phyloP scores from a whole-genome alignment of 1,140 invertebrate genomes.

The Prorops nasuta region DNA sequence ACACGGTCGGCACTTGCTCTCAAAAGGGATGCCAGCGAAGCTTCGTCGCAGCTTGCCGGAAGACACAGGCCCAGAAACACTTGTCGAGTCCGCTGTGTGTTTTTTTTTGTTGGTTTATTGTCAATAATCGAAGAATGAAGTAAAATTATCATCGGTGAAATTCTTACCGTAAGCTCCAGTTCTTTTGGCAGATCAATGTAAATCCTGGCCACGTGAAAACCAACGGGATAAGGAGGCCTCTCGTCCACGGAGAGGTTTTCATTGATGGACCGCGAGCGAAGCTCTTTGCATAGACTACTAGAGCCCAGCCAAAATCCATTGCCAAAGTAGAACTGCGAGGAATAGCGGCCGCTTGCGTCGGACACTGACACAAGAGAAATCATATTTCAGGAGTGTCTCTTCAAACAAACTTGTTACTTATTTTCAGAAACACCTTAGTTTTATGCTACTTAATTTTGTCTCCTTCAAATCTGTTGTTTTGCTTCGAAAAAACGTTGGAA shows the following conservation, averaged over 20 bases:
- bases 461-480: not conserved
- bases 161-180: constrained; percentile 64
- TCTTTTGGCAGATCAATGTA: constrained; percentile 62
- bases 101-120: too few relatives aligned
- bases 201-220: constrained; percentile 67
- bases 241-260: constrained; percentile 28
- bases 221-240: constrained; percentile 62
- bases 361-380: constrained; percentile 71
- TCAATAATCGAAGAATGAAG: not conserved
- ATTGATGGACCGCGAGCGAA: constrained; percentile 43
- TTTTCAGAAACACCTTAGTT: not conserved
- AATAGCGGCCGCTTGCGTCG: constrained; percentile 80
- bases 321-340: constrained; percentile 75
- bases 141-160: not conserved
- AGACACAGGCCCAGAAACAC: constrained; percentile 73
- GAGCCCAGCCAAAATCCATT: constrained; percentile 83
- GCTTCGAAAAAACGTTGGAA: not conserved
- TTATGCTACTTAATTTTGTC: not conserved
- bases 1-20: constrained; percentile 54
- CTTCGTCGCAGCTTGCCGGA: constrained; percentile 64
- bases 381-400: constrained; percentile 9
- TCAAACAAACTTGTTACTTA: not conserved
- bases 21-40: constrained; percentile 63
- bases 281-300: constrained; percentile 62
- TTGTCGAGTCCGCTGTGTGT: constrained; percentile 60